These are phyloP conservation scores for Andrena bucephala DNA, from an alignment of 2,888 invertebrate species.

Conservation along the genomic window DNA sequence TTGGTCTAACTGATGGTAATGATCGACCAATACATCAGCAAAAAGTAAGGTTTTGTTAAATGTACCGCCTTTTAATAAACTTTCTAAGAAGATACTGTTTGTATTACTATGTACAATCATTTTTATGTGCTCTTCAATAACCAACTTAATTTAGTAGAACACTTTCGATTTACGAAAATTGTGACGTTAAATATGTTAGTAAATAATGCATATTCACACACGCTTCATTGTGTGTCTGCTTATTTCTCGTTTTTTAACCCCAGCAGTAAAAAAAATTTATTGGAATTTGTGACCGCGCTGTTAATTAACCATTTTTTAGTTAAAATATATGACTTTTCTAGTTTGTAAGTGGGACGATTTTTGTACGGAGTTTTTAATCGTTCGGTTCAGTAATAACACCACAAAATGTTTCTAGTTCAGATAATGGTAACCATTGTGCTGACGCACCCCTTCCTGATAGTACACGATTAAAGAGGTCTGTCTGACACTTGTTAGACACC, in stretches of 20 bases:
- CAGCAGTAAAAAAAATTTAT: too few species aligned
- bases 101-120: too few species aligned
- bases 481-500: conserved; percentile 84
- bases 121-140: too few species aligned
- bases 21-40: too few species aligned
- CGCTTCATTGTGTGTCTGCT: too few species aligned
- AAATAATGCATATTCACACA: too few species aligned
- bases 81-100: too few species aligned
- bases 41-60: too few species aligned
- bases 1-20: too few species aligned
- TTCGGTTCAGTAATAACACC: conserved; percentile 55
- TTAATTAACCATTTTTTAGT: neutral
- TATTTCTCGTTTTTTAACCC: too few species aligned
- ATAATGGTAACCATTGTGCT: conserved; percentile 87
- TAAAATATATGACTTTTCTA: conserved; percentile 5
- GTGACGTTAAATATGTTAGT: neutral
- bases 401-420: conserved; percentile 81
- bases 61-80: too few species aligned
- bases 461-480: conserved; percentile 87
- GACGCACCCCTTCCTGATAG: conserved; percentile 87
- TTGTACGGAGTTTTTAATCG: conserved; percentile 41
- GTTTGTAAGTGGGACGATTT: conserved; percentile 19
- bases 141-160: too few species aligned
- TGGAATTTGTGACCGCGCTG: neutral
- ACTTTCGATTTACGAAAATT: neutral